These are phyloP conservation scores for Adineta ricciae DNA, from an alignment of 2,888 invertebrate genomes.

Conservation along the genomic window DNA sequence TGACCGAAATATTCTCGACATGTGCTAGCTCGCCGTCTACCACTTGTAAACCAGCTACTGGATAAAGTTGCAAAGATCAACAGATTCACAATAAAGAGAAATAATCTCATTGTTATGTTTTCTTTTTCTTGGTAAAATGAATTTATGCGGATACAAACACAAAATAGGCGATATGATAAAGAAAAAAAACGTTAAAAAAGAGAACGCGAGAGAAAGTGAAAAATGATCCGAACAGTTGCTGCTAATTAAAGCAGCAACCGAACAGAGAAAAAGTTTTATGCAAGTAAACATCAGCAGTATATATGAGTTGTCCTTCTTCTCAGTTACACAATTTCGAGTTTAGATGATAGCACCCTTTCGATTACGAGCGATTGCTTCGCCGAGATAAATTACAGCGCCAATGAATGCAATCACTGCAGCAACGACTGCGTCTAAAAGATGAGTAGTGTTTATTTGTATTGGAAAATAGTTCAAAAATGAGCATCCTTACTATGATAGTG, in stretches of 20 bases:
- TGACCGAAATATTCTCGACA: slow-evolving; percentile 6
- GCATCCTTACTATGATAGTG: neutral
- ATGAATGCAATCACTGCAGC: neutral
- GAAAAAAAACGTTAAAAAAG: neutral
- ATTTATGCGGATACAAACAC: neutral
- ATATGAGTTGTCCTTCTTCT: neutral
- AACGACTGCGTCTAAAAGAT: neutral
- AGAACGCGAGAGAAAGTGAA: neutral
- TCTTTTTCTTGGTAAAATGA: neutral
- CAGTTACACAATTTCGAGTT: neutral
- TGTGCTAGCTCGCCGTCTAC: neutral
- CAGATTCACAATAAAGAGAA: neutral
- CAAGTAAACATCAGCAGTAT: neutral
- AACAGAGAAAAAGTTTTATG: neutral
- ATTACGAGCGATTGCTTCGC: neutral
- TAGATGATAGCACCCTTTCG: neutral
- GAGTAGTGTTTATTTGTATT: too few species aligned
- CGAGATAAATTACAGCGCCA: neutral
- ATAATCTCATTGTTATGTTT: neutral
- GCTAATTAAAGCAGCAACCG: neutral
- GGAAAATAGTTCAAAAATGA: too few species aligned
- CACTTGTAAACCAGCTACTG: neutral
- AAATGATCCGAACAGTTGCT: neutral
- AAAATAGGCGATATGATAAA: neutral
- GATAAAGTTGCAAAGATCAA: neutral